A percentile compares a stretch with the other conserved stretches of the same genome.
Evolutionary conservation across 2,797 vertebrate species (phyloP).

Genomic region (Sylvia borin): DNA sequence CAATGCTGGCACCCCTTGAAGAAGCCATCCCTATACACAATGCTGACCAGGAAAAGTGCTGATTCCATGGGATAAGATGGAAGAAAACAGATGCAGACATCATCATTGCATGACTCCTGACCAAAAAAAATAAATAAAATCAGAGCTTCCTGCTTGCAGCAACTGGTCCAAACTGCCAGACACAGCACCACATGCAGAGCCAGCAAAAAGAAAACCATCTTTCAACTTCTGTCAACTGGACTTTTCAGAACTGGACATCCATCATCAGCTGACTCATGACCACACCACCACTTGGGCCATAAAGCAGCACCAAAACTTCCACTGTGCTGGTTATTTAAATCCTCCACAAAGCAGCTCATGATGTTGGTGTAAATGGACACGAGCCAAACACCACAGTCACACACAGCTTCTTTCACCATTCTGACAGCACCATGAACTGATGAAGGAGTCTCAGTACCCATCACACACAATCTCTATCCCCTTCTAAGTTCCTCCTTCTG

Average conservation of each 20-base stretch:
- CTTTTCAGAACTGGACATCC: background rate
- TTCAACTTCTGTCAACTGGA: background rate
- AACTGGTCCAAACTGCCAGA: background rate
- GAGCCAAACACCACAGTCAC: background rate
- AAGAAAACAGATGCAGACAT: constrained; percentile 16
- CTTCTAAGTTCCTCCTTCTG: background rate
- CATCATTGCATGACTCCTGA: background rate
- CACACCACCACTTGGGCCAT: background rate
- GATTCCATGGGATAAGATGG: background rate
- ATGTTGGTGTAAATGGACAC: background rate
- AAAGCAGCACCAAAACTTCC: background rate
- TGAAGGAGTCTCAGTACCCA: background rate
- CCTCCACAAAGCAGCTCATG: background rate
- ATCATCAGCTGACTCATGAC: background rate
- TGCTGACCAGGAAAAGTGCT: background rate
- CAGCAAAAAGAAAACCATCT: background rate
- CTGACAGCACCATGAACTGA: background rate
- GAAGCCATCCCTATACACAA: constrained; percentile 1
- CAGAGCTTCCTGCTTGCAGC: background rate
- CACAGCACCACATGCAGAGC: background rate
- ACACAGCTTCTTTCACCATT: background rate
- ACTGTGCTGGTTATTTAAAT: background rate
- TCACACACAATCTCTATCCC: background rate
- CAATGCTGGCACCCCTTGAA: constrained; percentile 46
- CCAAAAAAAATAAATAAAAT: background rate